phyloP scores from a whole-genome alignment of 2,797 vertebrate genomes.

The Parauchenoglanis ngamensis region DNA sequence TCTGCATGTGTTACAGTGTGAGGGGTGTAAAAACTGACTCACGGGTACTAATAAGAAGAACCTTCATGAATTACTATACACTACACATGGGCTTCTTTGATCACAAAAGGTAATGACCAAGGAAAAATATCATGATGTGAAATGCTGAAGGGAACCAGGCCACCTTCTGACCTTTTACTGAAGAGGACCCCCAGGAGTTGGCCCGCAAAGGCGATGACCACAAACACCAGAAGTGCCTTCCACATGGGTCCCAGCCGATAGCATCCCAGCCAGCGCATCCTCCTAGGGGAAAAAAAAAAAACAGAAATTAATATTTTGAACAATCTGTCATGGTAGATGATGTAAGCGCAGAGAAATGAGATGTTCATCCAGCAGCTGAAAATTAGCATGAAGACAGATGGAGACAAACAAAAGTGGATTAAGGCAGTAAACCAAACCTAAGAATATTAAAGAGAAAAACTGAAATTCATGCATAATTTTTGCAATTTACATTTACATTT shows the following conservation, averaged over 20 bases:
- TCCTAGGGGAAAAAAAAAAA: constrained; percentile 62
- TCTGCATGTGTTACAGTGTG: not conserved
- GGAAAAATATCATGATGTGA: not conserved
- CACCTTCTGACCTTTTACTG: constrained; percentile 78
- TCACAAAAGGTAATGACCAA: not conserved
- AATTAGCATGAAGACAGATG: not conserved
- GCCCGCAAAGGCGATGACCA: constrained; percentile 81
- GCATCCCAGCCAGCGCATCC: constrained; percentile 76
- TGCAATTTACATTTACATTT: not conserved
- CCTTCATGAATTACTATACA: not conserved
- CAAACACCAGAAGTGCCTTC: constrained; percentile 81
- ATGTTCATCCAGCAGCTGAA: not conserved
- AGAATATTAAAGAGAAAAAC: not conserved
- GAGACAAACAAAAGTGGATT: not conserved
- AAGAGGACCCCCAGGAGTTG: constrained; percentile 85
- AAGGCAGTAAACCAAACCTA: not conserved
- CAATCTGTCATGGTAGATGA: not conserved
- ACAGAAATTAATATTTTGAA: not conserved
- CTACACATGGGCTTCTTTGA: not conserved
- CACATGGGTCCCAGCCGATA: constrained; percentile 75
- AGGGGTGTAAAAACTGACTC: not conserved
- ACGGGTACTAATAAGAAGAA: not conserved
- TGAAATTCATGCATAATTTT: not conserved
- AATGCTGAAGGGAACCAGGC: not conserved
- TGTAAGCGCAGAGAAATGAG: not conserved